Base-by-base conservation (phyloP, 23 tunicate species). In the Diplosoma virens region DNA sequence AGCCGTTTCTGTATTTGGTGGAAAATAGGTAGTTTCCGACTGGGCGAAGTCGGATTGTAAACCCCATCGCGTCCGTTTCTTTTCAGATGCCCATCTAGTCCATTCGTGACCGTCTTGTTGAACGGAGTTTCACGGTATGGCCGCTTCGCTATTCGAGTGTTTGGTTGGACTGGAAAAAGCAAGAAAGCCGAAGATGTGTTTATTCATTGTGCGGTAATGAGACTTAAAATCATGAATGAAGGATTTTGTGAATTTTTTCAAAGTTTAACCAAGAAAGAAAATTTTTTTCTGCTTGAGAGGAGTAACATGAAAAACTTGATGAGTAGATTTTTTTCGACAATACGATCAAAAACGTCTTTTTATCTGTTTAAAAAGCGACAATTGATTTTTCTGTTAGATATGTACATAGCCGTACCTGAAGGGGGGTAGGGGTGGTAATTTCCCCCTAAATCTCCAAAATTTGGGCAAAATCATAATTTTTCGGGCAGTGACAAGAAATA, bases 61-160 rank as follows among this genome's bases (percentile, higher is more conserved):
- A n/a, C n/a, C n/a, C n/a, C n/a, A n/a, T n/a, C n/a, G n/a, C n/a
- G n/a, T n/a, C n/a, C n/a, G n/a, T 68, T 52, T 24, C 75, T 3
- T 23, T 48, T 63, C 35, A 87, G 93, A 9, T 87, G 93, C 64
- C 93, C 93, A 34, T 66, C 56, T 1, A 74, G 78, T 25, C 84
- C 86, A 50, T 75, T 87, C 30, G 93, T 87, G 28, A 54, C 71
- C 5, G 77, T 87, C 28, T 37, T 87, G 6, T 80, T 86, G 0
- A 87, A 87, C 60, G 93, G 93, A 1, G 77, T 61, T n/a, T 60
- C 81, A 23, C 76, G 84, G 58, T 80, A 77, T 3, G 93, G 93
- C 4, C 36, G 76, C 36, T 81, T 87, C 37, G 70, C 82, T 16
- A 78, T 87, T 17, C 70, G 93, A 34, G 47, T 87, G 2, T 87